Base-by-base conservation (phyloP, 2,888 invertebrate genomes). In the Drosophila paucipuncta region DNA sequence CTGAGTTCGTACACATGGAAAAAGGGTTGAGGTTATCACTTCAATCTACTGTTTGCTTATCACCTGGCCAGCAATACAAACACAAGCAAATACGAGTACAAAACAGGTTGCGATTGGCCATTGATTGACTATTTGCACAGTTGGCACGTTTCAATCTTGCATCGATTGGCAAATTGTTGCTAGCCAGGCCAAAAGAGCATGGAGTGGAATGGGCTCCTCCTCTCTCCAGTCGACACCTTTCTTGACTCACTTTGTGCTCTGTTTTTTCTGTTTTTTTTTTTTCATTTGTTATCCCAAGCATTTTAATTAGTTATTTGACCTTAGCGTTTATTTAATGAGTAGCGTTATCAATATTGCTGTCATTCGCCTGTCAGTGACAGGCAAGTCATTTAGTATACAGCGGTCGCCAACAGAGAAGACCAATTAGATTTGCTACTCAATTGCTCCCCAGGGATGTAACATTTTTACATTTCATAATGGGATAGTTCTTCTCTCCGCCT, bases 71-170 rank as follows among this genome's bases (percentile, higher is more conserved):
- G 65, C 63, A 57, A 54, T 28, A 43, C 80, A 79, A 76, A 70
- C 68, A 69, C 69, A 47, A 53, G 30, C 39, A 62, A 33, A 25
- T 37, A 22, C 57, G 49, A 59, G 39, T 43, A 49, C 43, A 75
- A 62, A 58, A 73, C 43, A 52, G 4, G 22, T 33, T 35, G 25
- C 63, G 68, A 77, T 74, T 65, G 67, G 61, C 75, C 39, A 72
- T 78, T 82, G 78, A 81, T 72, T 72, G 80, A 70, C 73, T 88
- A 83, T 85, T 88, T 85, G 83, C 86, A 72, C 76, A 83, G 73
- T 78, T 75, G 81, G 68, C 85, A 83, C 76, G 75, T 83, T 68
- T 73, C 73, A 78, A 80, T 74, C 70, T 43, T 55, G 58, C 62
- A 63, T 58, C 68, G 73, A 67, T 83, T 66, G 73, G 68, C 84